Percentiles rank a stretch among this genome's conserved stretches.
phyloP scores from a whole-genome alignment of 2,888 invertebrate genomes.

The Xestoiulus laeticollis region DNA sequence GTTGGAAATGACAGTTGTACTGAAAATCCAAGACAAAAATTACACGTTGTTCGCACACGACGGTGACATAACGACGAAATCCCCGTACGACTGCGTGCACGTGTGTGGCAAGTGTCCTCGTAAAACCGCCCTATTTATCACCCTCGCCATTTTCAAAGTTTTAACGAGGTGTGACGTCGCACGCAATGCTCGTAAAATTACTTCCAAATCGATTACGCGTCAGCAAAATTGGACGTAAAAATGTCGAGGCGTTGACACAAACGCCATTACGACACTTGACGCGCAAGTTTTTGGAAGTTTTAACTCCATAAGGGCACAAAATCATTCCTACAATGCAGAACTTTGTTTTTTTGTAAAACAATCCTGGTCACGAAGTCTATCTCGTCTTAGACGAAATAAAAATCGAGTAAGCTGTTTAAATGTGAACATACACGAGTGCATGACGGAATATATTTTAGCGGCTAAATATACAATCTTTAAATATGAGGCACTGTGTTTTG shows the following conservation, averaged over 20 bases:
- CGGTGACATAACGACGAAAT: neutral
- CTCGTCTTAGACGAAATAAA: too few species aligned
- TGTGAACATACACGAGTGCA: too few species aligned
- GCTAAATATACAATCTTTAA: too few species aligned
- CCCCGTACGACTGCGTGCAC: neutral
- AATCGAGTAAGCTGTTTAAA: too few species aligned
- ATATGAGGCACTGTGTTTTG: too few species aligned
- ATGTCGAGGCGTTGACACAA: neutral
- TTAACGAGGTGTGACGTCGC: conserved; percentile 43
- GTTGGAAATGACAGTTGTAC: conserved; percentile 25
- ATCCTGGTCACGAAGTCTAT: too few species aligned
- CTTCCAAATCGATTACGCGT: conserved; percentile 35
- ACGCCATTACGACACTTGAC: neutral
- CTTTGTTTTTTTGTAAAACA: too few species aligned
- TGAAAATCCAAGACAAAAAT: neutral
- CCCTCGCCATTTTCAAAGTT: conserved; percentile 35
- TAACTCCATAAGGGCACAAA: too few species aligned
- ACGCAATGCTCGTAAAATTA: conserved; percentile 25
- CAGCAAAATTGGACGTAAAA: conserved; percentile 35
- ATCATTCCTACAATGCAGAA: too few species aligned
- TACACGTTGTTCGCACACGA: conserved; percentile 21
- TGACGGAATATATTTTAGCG: too few species aligned
- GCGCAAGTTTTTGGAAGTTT: too few species aligned
- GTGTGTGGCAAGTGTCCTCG: conserved; percentile 31
- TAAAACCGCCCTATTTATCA: conserved; percentile 43